Base-by-base conservation (phyloP, 2,113 vertebrate species). In the Callochromis pleurospilus region DNA sequence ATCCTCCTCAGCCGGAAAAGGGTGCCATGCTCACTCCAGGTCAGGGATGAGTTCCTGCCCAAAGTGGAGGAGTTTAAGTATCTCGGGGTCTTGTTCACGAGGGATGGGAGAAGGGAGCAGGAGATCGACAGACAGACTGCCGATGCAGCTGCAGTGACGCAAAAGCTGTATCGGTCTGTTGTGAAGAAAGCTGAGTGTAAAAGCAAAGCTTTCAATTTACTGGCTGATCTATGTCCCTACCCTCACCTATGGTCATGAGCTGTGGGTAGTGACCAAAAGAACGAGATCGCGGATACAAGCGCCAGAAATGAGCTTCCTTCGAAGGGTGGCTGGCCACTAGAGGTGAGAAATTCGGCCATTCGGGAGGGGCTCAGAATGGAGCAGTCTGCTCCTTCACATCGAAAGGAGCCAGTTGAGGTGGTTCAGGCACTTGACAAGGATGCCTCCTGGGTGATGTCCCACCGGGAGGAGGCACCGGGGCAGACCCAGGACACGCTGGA, bases 331-430 rank as follows among this genome's bases (percentile, higher is more conserved):
- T 60, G 56, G 2, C 26, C 2, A 2, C 29, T 31, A 10, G 26
- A 17, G 56, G 56, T 60, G 5, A 6, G 5, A 31, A 31, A 3
- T 60, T 31, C 0, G 2, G 14, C 26, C 56, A 60, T 31, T 6
- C 8, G 8, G 14, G 0, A 1, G 56, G 14, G 26, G 56, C 26
- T 60, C 8, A 3, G 56, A 60, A 4, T 60, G 1, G 55, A 58
- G 55, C 0, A 5, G 55, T 56, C 2, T 10, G 2, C 56, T 33
- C 5, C 14, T 33, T 1, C 56, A 10, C 29, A 60, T 6, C 0
- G 1, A 33, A 60, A 60, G 8, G 56, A 60, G 29, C 14, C 5
- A 17, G 29, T 10, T 60, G 56, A 60, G 14, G 3, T 21, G 51
- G 51, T 21, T 53, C 51, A 3, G 51, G 51, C 19, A 53, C 6